Conservation (phyloP, 1,140 invertebrate genomes). For the Drosophila arizonae region DNA sequence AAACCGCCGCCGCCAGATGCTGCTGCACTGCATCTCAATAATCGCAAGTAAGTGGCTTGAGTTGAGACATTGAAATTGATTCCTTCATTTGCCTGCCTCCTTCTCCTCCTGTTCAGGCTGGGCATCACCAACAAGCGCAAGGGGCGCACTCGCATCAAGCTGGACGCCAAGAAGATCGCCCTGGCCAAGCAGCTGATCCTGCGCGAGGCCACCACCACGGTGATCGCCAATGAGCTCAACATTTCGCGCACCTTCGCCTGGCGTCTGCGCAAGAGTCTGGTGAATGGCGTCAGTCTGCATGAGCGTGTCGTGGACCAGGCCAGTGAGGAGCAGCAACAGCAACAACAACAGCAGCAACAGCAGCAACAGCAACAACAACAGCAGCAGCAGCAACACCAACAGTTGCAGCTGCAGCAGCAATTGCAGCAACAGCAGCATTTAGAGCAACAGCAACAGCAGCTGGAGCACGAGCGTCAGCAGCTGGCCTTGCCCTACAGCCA, state of each 20-base stretch:
- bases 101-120: slow-evolving; percentile 33
- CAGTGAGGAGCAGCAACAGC: slow-evolving; percentile 56
- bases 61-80: neutral
- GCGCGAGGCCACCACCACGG: slow-evolving; percentile 78
- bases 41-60: slow-evolving; percentile 68
- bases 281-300: slow-evolving; percentile 76
- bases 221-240: slow-evolving; percentile 79
- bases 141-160: slow-evolving; percentile 79
- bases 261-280: slow-evolving; percentile 79
- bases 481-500: slow-evolving; percentile 51
- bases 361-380: slow-evolving; percentile 17
- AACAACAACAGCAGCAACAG: slow-evolving; percentile 43
- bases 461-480: slow-evolving; percentile 20
- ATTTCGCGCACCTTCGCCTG: slow-evolving; percentile 81
- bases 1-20: slow-evolving; percentile 51
- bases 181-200: slow-evolving; percentile 78
- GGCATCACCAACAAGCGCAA: slow-evolving; percentile 73
- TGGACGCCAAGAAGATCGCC: slow-evolving; percentile 79
- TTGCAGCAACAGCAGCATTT: slow-evolving; percentile 25
- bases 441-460: slow-evolving; percentile 13
- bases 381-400: too few species aligned
- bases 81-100: neutral
- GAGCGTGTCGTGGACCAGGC: slow-evolving; percentile 75
- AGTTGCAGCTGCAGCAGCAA: slow-evolving; percentile 6
- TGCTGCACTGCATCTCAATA: slow-evolving; percentile 62